Percentiles rank a stretch among this genome's conserved stretches.
Conservation (phyloP, 2,888 invertebrate species). For the Cordilura impudica region DNA sequence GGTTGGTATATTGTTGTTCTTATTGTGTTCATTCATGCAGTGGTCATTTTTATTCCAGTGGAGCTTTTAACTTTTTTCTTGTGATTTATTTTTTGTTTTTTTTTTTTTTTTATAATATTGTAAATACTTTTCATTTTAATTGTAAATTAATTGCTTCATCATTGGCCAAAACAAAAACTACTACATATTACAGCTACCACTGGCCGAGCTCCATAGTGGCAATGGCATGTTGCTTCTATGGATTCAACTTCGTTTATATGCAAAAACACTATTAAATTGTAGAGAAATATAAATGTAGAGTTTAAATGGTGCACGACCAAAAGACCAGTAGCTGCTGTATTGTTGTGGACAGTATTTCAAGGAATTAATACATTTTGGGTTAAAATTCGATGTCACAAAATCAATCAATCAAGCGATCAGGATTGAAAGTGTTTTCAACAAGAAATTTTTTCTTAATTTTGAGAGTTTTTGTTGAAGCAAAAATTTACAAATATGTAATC, state of each 20-base stretch:
- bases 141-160: constrained; percentile 76
- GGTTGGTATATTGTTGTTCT: constrained; percentile 65
- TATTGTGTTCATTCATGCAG: constrained; percentile 62
- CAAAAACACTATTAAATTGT: constrained; percentile 1
- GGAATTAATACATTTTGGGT: too few relatives aligned
- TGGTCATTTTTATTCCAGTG: constrained; percentile 48
- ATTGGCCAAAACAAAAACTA: constrained; percentile 65
- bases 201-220: constrained; percentile 3
- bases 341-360: too few relatives aligned
- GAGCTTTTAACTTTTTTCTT: constrained; percentile 20
- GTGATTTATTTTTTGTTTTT: constrained; percentile 46
- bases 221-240: constrained; percentile 34
- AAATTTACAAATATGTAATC: too few relatives aligned
- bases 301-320: background rate
- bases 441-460: too few relatives aligned
- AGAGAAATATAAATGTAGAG: background rate
- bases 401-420: too few relatives aligned
- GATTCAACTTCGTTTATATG: constrained; percentile 49
- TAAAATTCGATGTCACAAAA: too few relatives aligned
- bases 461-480: too few relatives aligned
- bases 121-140: constrained; percentile 74
- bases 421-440: too few relatives aligned
- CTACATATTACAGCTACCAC: background rate
- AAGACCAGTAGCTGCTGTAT: background rate
- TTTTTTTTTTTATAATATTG: constrained; percentile 67